Evolutionary conservation across 2,888 invertebrate species (phyloP).

Genomic region (Priocnemis perturbator): DNA sequence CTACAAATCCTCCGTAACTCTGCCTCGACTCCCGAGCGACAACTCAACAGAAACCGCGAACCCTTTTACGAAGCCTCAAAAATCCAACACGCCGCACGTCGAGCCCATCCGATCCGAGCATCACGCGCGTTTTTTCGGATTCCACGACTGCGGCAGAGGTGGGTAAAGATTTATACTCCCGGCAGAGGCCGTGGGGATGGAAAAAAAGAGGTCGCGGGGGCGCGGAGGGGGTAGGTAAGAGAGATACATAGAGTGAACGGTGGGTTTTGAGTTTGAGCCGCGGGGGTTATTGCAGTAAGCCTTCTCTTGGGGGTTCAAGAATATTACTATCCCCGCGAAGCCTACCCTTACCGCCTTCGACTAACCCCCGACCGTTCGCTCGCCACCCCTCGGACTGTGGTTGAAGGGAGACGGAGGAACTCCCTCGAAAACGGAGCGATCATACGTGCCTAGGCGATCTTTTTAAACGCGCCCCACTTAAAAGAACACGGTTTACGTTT

Average conservation of each 20-base stretch:
- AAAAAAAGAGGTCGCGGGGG: neutral
- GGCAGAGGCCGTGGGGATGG: too few species aligned
- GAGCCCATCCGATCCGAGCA: too few species aligned
- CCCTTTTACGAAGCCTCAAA: too few species aligned
- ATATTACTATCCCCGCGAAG: constrained; percentile 70
- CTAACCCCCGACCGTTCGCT: constrained; percentile 43
- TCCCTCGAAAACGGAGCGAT: constrained; percentile 57
- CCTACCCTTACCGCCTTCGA: constrained; percentile 59
- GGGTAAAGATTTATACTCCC: too few species aligned
- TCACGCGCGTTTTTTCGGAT: too few species aligned
- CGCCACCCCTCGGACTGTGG: constrained; percentile 1
- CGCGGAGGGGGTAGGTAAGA: constrained; percentile 39
- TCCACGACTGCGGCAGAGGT: too few species aligned
- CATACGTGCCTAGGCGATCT: constrained; percentile 72
- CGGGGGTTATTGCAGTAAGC: constrained; percentile 75
- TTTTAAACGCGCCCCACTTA: constrained; percentile 74
- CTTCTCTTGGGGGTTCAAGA: constrained; percentile 74
- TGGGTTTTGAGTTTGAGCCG: constrained; percentile 71
- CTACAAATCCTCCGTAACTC: too few species aligned
- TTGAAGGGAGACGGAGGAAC: constrained; percentile 30
- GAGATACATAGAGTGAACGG: constrained; percentile 60
- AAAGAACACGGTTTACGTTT: constrained; percentile 75
- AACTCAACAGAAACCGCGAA: too few species aligned
- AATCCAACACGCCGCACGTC: too few species aligned
- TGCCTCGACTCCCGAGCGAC: too few species aligned